Evolutionary conservation across 2,888 invertebrate genomes (phyloP).

Genomic region (Odontocolon sp.): DNA sequence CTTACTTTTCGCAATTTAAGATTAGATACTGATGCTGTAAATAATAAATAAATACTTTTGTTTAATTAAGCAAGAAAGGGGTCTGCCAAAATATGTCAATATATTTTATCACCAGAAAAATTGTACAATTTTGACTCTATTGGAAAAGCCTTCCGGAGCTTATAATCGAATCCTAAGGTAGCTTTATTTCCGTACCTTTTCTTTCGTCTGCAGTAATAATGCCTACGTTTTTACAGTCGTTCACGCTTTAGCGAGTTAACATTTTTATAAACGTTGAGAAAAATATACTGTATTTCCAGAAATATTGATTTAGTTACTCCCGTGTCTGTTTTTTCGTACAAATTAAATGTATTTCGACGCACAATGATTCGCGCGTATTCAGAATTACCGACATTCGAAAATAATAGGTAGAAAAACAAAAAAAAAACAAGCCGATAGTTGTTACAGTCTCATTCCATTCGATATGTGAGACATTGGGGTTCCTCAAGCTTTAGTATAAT

Average conservation of each 20-base stretch:
- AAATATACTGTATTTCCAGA: conserved; percentile 52
- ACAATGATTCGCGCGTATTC: conserved; percentile 20
- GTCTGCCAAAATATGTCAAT: conserved; percentile 77
- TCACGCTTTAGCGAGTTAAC: conserved; percentile 2
- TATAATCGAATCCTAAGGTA: conserved; percentile 18
- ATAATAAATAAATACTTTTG: background rate
- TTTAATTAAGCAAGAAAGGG: conserved; percentile 26
- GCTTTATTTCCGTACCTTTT: conserved; percentile 5
- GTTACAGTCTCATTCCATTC: conserved; percentile 45
- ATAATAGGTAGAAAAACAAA: background rate
- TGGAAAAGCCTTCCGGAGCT: conserved; percentile 11
- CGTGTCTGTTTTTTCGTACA: conserved; percentile 22
- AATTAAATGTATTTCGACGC: conserved; percentile 9
- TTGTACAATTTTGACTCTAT: conserved; percentile 70
- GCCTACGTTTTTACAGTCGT: conserved; percentile 18
- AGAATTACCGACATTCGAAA: background rate
- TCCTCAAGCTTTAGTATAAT: conserved; percentile 79
- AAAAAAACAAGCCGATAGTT: conserved; percentile 17
- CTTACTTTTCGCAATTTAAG: no score
- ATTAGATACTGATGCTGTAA: no score
- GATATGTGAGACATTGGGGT: conserved; percentile 50
- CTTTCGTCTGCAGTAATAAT: background rate
- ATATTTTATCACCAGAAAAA: conserved; percentile 76
- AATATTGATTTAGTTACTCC: conserved; percentile 22
- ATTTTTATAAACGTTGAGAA: conserved; percentile 52